Percentiles rank a stretch among this genome's conserved stretches.
These are phyloP conservation scores for Lordiphosa mommai DNA, from an alignment of 1,140 invertebrate species.

Conservation along the genomic window DNA sequence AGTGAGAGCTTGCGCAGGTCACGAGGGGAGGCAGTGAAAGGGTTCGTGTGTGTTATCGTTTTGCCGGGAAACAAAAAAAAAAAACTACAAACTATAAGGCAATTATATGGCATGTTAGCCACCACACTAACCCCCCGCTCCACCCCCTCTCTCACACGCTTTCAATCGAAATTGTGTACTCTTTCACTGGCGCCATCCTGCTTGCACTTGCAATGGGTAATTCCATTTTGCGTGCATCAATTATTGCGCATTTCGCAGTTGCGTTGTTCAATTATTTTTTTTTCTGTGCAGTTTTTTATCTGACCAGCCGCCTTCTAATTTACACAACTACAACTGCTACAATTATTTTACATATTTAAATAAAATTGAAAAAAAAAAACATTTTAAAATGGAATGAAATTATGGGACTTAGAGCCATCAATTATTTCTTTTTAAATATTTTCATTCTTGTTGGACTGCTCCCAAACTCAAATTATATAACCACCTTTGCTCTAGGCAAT, in stretches of 20 bases:
- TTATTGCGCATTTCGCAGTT: conserved; percentile 74
- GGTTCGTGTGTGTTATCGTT: conserved; percentile 61
- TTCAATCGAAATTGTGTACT: neutral
- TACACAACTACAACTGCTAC: conserved; percentile 47
- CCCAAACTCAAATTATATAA: too few relatives aligned
- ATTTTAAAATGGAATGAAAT: too few relatives aligned
- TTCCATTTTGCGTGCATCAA: conserved; percentile 77
- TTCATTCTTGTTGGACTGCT: too few relatives aligned
- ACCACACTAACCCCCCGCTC: neutral
- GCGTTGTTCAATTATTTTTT: conserved; percentile 55
- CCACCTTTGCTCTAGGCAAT: too few relatives aligned
- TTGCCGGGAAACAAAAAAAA: conserved; percentile 34
- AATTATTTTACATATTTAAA: conserved; percentile 59
- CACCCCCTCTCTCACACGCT: neutral
- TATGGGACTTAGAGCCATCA: too few relatives aligned
- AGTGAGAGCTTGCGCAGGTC: conserved; percentile 64
- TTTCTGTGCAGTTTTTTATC: conserved; percentile 46
- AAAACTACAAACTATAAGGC: conserved; percentile 73
- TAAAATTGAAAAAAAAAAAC: too few relatives aligned
- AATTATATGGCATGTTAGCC: conserved; percentile 56
- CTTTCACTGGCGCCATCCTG: conserved; percentile 18
- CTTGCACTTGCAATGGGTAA: conserved; percentile 32
- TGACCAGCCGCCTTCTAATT: conserved; percentile 71
- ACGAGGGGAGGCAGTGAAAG: conserved; percentile 12
- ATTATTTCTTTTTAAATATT: too few relatives aligned